phyloP scores from a whole-genome alignment of 1,140 invertebrate genomes.

The Zaprionus vittiger region DNA sequence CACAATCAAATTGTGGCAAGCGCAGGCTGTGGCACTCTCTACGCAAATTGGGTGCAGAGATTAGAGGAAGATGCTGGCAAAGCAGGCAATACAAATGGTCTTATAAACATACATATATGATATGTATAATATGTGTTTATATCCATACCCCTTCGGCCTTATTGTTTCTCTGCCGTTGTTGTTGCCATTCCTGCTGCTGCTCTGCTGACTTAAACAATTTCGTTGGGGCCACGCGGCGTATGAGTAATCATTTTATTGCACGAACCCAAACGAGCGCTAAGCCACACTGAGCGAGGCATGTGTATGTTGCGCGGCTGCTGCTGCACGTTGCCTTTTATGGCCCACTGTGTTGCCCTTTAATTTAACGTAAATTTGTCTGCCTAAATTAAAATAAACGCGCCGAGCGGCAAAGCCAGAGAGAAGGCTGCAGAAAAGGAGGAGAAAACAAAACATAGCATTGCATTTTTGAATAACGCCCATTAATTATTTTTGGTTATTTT shows the following conservation, averaged over 20 bases:
- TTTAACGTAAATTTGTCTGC: slow-evolving; percentile 65
- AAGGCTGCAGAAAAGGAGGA: neutral
- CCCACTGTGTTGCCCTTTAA: slow-evolving; percentile 50
- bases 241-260: slow-evolving; percentile 78
- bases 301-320: neutral
- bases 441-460: slow-evolving; percentile 32
- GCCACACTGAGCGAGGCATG: neutral
- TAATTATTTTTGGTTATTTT: slow-evolving; percentile 50
- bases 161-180: slow-evolving; percentile 17
- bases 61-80: slow-evolving; percentile 2
- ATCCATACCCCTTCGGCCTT: neutral
- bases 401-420: slow-evolving; percentile 11
- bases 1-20: slow-evolving; percentile 2
- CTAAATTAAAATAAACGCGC: slow-evolving; percentile 71
- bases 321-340: slow-evolving; percentile 47
- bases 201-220: slow-evolving; percentile 65
- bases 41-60: slow-evolving; percentile 11
- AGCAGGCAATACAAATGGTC: neutral
- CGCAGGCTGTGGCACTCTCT: neutral
- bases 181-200: neutral
- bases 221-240: slow-evolving; percentile 50
- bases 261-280: slow-evolving; percentile 52
- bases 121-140: neutral
- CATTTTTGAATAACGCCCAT: slow-evolving; percentile 38
- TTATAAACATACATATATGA: neutral